Evolutionary conservation across 2,888 invertebrate genomes (phyloP), one percentile per base, ranked within the genome.

Genomic region (Chaetogeoica ovagalla): DNA sequence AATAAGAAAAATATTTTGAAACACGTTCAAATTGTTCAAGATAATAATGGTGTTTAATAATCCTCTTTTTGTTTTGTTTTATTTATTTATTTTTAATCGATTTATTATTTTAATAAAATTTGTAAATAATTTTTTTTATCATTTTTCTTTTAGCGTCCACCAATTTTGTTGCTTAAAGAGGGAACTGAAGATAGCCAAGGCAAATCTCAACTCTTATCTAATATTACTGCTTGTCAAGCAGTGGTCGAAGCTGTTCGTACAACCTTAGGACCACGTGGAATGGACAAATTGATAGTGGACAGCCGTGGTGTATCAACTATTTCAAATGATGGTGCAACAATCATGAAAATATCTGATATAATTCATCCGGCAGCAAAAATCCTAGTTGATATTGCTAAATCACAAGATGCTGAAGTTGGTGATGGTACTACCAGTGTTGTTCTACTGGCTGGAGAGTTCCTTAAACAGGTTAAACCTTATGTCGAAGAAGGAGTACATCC

Each of bases 401-500:
- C 98, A 62, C 99, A 99, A 87, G 98, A 98, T 89, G 96, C 96
- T 43, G 98, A 98, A 91, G 97, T 94, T 85, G 99, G 99, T 7
- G 99, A 99, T 88, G 99, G 99, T 11, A 99, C 99, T 15, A 99
- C 99, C 0, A 96, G 95, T 77, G 99, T 99, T 48, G 98, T 98
- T 4, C 88, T 99, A 82, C 87, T 99, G 73, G 96, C 98, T 55
- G 97, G 97, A 19, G 98, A 99, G 87, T 93, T 98, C 83, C 88
- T 99, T 84, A 97, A 97, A 87, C 94, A 97, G 86, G 89, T 96
- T 83, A 98, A 98, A 86, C 93, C 95, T 0, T 98, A 94, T 85
- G 91, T 99, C 52, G 99, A 99, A 86, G 99, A 99, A 87, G 97
- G 97, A 19, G 93, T 94, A 59, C 98, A 99, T 86, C 96, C 99